Percentiles rank a stretch among this genome's conserved stretches.
These are phyloP conservation scores for Bemisia tabaci DNA, from an alignment of 1,140 invertebrate genomes.

Conservation along the genomic window DNA sequence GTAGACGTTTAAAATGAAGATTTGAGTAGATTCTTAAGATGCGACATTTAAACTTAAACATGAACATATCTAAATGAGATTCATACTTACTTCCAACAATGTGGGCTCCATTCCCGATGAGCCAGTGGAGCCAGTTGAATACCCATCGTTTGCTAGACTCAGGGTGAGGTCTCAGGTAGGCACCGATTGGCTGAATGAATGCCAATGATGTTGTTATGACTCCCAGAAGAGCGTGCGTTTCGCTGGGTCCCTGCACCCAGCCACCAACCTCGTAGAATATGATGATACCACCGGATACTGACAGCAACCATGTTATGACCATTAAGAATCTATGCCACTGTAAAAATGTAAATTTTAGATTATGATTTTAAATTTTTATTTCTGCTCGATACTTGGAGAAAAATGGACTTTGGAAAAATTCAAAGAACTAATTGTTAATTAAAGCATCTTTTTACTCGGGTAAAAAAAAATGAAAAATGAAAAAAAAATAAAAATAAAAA, in stretches of 20 bases:
- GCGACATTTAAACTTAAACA: no score
- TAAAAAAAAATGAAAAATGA: no score
- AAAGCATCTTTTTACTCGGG: no score
- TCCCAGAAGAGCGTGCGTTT: conserved; percentile 71
- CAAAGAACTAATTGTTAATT: no score
- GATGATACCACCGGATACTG: conserved; percentile 58
- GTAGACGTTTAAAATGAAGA: no score
- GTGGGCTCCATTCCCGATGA: conserved; percentile 81
- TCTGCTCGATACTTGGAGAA: no score
- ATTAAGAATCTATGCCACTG: conserved; percentile 78
- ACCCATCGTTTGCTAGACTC: conserved; percentile 60
- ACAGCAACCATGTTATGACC: conserved; percentile 65
- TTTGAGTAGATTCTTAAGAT: no score
- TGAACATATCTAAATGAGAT: no score
- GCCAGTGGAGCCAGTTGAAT: conserved; percentile 93
- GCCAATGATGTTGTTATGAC: conserved; percentile 59
- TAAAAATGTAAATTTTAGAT: conserved; percentile 21
- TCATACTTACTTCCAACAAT: conserved; percentile 74
- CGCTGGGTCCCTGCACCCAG: conserved; percentile 50
- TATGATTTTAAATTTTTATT: no score
- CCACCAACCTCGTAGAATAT: conserved; percentile 70
- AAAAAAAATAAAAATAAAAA: no score
- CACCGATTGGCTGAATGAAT: conserved; percentile 79
- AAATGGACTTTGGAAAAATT: no score
- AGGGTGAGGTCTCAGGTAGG: conserved; percentile 72